Evolutionary conservation across 2,113 vertebrate species (phyloP), one percentile per base, ranked within the genome.

Genomic region (Lynx canadensis): DNA sequence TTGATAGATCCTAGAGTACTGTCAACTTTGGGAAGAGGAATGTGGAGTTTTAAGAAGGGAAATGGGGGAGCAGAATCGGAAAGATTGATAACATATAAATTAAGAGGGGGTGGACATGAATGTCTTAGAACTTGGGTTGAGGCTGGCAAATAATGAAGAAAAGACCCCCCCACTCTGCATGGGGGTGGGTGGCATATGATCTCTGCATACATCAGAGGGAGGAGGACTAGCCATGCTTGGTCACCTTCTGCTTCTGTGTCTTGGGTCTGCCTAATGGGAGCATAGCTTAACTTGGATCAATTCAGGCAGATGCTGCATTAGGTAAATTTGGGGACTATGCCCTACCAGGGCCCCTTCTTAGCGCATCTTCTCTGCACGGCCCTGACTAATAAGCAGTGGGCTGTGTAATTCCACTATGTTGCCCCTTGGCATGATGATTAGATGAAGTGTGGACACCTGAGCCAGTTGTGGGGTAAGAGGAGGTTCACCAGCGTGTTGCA

Each of bases 11-110:
- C 27, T 78, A 45, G 38, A 74, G 36, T 48, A 18, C 29, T 57
- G 83, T 79, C 25, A 14, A 31, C 31, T 9, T 81, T 81, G 80
- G 69, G 63, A 81, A 81, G 74, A 76, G 57, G 65, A 66, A 78
- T 5, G 60, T 45, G 12, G 45, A 65, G 88, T 68, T 95, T 80
- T 78, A 45, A 83, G 80, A 88, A 93, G 79, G 69, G 41, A 65
- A 66, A 76, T 0, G 4, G 19, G 74, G 31, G 84, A 65, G 65
- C 50, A 33, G 81, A 92, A 52, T 14, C 31, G 57, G 78, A 50
- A 81, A 38, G 31, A 55, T 1, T 31, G 68, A 36, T 80, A n/a
- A 66, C 41, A 68, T 55, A 55, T 7, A 88, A 10, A 7, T 50
- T 66, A 16, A 52, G 33, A 15, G 10, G 33, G 41, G 41, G 48